A percentile compares a stretch with the other conserved stretches of the same genome.
These are phyloP conservation scores for Dasyornis broadbenti DNA, from an alignment of 2,113 vertebrate genomes.

Conservation along the genomic window DNA sequence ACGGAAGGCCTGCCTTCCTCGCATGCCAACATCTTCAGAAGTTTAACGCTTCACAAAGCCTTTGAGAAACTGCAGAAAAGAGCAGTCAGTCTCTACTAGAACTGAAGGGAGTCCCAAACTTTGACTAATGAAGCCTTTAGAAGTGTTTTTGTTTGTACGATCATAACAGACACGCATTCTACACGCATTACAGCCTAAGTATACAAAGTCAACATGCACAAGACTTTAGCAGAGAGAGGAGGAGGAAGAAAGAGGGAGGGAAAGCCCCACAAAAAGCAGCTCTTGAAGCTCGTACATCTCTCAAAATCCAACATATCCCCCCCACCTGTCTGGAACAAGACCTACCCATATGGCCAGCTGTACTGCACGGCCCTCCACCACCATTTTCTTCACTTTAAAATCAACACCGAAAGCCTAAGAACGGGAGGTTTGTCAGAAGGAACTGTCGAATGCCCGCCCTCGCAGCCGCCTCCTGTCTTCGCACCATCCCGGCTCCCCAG, in stretches of 20 bases:
- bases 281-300: fast-evolving
- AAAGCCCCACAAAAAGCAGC: background rate
- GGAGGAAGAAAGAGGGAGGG: fast-evolving
- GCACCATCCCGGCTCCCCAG: fast-evolving
- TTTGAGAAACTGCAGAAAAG: background rate
- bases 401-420: background rate
- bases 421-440: background rate
- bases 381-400: conserved; percentile 40
- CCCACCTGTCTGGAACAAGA: fast-evolving
- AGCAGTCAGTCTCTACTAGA: background rate
- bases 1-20: fast-evolving
- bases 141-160: fast-evolving
- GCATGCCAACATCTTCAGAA: background rate
- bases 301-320: background rate
- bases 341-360: conserved; percentile 58
- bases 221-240: background rate
- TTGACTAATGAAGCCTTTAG: fast-evolving
- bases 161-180: fast-evolving
- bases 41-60: background rate
- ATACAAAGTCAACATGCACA: fast-evolving
- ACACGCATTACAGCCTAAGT: fast-evolving
- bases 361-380: background rate
- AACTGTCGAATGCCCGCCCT: fast-evolving
- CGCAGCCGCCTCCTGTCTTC: background rate
- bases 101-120: background rate